Evolutionary conservation across 1,140 invertebrate genomes (phyloP), one percentile per base, ranked within the genome.

Genomic region (Bactericera cockerelli): DNA sequence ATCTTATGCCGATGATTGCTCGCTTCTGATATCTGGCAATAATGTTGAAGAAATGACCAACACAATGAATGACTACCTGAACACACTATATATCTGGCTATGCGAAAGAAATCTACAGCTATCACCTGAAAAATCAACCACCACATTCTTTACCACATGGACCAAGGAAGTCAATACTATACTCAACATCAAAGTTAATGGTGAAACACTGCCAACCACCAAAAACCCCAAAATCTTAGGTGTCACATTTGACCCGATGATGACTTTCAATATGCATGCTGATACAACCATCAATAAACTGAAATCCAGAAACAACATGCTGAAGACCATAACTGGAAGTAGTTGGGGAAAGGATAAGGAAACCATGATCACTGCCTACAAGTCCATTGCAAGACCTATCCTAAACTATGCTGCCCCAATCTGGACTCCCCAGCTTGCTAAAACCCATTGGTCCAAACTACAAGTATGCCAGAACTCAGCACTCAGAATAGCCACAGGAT

Each of bases 201-300:
- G 42, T 6, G n/a, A 49, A 49, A 49, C 42, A 49, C 42, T 49
- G 6, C 42, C 42, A 16, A 49, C 42, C 22, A 49, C n/a, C 4
- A 49, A 49, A 49, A 49, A 49, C 42, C 42, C 42, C 19, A 49
- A 49, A 49, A 49, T 49, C 24, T 25, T 60, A n/a, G 42, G 59
- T 33, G 24, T 56, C 11, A 53, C 22, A 1, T 26, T 59, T 19
- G 39, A 59, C 10, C 26, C 39, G 11, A 28, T 28, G 24, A 13
- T 60, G 26, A 56, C 59, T 3, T 60, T 49, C 59, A 60, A 60
- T 21, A 60, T 55, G 22, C 59, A 60, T 55, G 26, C 28, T 4
- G 54, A 56, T 22, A 2, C 21, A 2, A 58, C 49, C 24, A 31
- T 4, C 26, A 22, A 11, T 25, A 60, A 56, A 53, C 10, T 58